A percentile compares a stretch with the other conserved stretches of the same genome.
These are phyloP conservation scores for Strix uralensis DNA, from an alignment of 2,113 vertebrate species.

Conservation along the genomic window DNA sequence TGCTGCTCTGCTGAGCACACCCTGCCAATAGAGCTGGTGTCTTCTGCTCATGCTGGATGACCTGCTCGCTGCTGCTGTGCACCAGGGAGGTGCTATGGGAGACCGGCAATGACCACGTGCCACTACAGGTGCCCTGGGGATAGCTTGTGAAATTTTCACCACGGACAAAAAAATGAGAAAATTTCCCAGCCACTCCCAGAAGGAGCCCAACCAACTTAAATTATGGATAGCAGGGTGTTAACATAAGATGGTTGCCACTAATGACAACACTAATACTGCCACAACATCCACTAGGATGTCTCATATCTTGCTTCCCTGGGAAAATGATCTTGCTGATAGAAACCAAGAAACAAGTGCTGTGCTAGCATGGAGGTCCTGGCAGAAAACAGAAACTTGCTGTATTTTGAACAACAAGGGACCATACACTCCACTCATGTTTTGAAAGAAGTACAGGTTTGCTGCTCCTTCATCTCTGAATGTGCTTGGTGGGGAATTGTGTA, in stretches of 20 bases:
- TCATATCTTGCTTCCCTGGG: neutral
- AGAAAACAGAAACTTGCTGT: neutral
- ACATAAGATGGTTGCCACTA: neutral
- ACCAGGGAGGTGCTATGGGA: no score
- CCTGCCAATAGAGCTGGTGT: rapidly evolving
- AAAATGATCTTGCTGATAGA: neutral
- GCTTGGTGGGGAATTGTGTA: neutral
- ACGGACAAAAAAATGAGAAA: neutral
- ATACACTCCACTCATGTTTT: neutral
- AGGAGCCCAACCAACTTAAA: neutral
- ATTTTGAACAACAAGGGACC: neutral
- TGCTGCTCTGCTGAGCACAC: neutral
- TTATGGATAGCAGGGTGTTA: neutral
- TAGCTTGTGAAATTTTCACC: neutral
- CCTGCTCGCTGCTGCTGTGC: neutral
- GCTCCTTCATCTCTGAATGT: neutral
- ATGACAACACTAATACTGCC: neutral
- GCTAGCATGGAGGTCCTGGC: neutral
- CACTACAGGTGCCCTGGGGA: neutral
- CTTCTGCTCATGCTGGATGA: neutral
- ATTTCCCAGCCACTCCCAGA: neutral
- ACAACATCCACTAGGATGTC: neutral
- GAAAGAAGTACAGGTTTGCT: neutral
- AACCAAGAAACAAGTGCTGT: neutral
- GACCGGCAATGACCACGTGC: rapidly evolving